Percentiles rank a stretch among this genome's conserved stretches.
These are phyloP conservation scores for Perizoma flavofasciatum DNA, from an alignment of 2,888 invertebrate species.

Conservation along the genomic window DNA sequence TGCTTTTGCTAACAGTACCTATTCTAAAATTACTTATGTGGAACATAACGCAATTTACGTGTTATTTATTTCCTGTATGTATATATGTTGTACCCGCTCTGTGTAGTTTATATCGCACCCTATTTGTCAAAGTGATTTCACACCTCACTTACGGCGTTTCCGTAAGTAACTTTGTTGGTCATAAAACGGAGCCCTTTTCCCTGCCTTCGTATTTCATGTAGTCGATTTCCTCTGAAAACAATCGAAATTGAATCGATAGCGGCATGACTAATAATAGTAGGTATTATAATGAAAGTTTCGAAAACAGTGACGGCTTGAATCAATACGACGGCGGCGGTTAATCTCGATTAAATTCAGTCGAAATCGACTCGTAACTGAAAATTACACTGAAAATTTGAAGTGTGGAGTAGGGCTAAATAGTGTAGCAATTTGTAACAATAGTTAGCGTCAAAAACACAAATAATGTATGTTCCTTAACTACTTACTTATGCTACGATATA, in stretches of 20 bases:
- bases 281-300: constrained; percentile 32
- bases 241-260: constrained; percentile 26
- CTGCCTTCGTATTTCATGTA: constrained; percentile 4
- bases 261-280: constrained; percentile 30
- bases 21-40: not conserved
- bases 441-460: too few species aligned
- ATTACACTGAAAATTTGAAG: constrained; percentile 5
- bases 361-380: constrained; percentile 29
- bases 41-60: not conserved
- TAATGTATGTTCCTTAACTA: too few species aligned
- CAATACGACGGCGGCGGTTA: constrained; percentile 28
- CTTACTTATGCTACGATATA: too few species aligned
- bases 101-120: constrained; percentile 22
- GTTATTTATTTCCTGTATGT: constrained; percentile 3
- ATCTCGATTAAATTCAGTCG: constrained; percentile 33
- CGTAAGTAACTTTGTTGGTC: constrained; percentile 9
- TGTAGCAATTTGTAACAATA: too few species aligned
- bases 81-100: not conserved
- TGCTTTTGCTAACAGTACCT: not conserved
- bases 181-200: constrained; percentile 6
- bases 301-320: constrained; percentile 29
- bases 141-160: constrained; percentile 13
- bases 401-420: too few species aligned
- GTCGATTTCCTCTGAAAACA: constrained; percentile 22
- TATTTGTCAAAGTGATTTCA: constrained; percentile 22